phyloP scores from a whole-genome alignment of 2,888 invertebrate genomes.

The Dorcus parallelipipedus region DNA sequence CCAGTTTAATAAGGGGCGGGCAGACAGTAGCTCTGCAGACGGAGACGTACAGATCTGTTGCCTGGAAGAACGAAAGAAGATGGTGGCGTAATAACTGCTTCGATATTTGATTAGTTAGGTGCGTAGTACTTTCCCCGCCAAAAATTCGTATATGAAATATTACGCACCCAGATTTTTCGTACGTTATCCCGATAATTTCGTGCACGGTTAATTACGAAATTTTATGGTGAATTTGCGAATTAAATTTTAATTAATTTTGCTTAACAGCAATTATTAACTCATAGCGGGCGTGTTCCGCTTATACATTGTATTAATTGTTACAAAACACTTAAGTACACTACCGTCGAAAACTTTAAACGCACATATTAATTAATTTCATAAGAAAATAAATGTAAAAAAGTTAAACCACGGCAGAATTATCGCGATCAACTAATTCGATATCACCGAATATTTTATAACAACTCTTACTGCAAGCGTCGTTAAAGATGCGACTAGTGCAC shows the following conservation, averaged over 20 bases:
- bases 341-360: too few relatives aligned
- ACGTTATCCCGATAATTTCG: background rate
- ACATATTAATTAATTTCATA: too few relatives aligned
- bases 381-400: too few relatives aligned
- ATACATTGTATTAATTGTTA: too few relatives aligned
- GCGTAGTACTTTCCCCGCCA: slow-evolving; percentile 6
- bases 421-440: too few relatives aligned
- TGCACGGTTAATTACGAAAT: background rate
- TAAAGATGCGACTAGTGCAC: too few relatives aligned
- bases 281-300: too few relatives aligned
- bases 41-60: slow-evolving; percentile 21
- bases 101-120: slow-evolving; percentile 43
- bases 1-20: slow-evolving; percentile 45
- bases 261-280: background rate
- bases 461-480: too few relatives aligned
- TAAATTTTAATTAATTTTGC: background rate
- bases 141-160: background rate
- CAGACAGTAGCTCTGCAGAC: slow-evolving; percentile 40
- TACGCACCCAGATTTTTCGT: background rate
- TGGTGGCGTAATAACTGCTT: slow-evolving; percentile 36
- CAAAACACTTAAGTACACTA: too few relatives aligned
- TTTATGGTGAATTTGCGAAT: background rate
- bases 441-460: too few relatives aligned
- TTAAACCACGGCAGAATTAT: too few relatives aligned
- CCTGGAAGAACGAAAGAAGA: slow-evolving; percentile 27